Conservation (phyloP, 2,797 vertebrate species). For the Argyrosomus regius region DNA sequence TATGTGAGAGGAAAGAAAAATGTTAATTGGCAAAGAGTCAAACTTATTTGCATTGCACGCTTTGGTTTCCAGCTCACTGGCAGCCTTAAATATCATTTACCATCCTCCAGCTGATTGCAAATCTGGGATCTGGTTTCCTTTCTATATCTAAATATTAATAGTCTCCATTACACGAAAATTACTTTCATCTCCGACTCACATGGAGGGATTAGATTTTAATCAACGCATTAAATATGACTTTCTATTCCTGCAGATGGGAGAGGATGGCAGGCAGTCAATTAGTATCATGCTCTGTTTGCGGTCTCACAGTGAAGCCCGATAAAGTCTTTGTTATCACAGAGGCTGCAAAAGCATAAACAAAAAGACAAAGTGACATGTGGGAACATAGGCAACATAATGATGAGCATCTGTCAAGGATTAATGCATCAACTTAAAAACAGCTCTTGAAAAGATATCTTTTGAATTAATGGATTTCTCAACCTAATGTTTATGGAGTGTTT, state of each 20-base stretch:
- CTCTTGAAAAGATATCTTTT: conserved; percentile 10
- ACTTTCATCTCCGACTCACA: conserved; percentile 83
- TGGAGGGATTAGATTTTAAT: conserved; percentile 85
- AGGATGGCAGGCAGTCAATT: conserved; percentile 74
- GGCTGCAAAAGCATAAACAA: conserved; percentile 56
- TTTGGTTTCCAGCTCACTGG: conserved; percentile 65
- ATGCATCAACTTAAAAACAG: conserved; percentile 27
- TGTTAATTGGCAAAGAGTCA: conserved; percentile 45
- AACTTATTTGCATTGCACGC: conserved; percentile 66
- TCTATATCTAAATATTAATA: conserved; percentile 86
- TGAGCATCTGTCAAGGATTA: conserved; percentile 54
- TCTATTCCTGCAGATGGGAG: conserved; percentile 76
- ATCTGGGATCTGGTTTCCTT: conserved; percentile 75
- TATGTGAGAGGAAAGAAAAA: conserved; percentile 27
- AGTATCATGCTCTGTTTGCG: conserved; percentile 70
- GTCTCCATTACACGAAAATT: conserved; percentile 84
- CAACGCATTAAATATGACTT: conserved; percentile 83
- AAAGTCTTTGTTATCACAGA: conserved; percentile 68
- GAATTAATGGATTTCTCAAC: not conserved
- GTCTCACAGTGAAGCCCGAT: conserved; percentile 57
- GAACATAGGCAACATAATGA: conserved; percentile 45
- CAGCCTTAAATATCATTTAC: conserved; percentile 72
- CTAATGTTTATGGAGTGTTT: conserved; percentile 8
- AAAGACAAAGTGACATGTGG: conserved; percentile 38
- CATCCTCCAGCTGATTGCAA: conserved; percentile 76